Base-by-base conservation (phyloP, 2,797 vertebrate species). In the Siniperca undulata region DNA sequence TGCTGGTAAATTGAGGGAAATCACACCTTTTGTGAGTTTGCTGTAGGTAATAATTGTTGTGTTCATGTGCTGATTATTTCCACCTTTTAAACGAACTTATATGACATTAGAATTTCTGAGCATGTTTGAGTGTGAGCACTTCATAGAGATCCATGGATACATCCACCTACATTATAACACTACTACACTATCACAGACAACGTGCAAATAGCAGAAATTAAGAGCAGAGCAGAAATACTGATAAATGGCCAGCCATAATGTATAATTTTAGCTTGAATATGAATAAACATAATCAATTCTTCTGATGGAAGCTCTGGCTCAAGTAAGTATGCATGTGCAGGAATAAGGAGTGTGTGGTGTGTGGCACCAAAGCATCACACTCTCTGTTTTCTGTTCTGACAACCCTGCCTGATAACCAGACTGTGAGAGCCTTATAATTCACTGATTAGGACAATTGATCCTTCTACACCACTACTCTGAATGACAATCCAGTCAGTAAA, bases 181-280 rank as follows among this genome's bases (percentile, higher is more conserved):
- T 8, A 22, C 1, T 5, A 44, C 46, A 53, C 27, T 9, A 58
- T 17, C 22, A 67, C 36, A 59, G n/a, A 24, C 66, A 56, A 27
- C 9, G 27, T 52, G 27, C 59, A 77, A 38, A 69, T 62, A 53
- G 60, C 6, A 53, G 13, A 53, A 65, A 46, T 59, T 30, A 65
- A 52, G 24, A 50, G 17, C 68, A 30, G 80, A 62, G 75, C 69
- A 82, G 78, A 68, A 86, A 89, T 82, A 89, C 64, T 70, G 81
- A 84, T 90, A 86, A 91, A 89, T 92, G 74, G 77, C 42, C 67
- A 62, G 70, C 72, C 46, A 59, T 46, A 19, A 80, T 17, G 11
- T 22, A 14, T 22, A 24, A 78, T 68, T 70, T 59, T 60, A 55
- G 53, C 75, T 81, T 87, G 60, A 84, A 86, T 85, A 75, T 78